Conservation (phyloP, 1,140 invertebrate species). For the Vollenhovia emeryi region DNA sequence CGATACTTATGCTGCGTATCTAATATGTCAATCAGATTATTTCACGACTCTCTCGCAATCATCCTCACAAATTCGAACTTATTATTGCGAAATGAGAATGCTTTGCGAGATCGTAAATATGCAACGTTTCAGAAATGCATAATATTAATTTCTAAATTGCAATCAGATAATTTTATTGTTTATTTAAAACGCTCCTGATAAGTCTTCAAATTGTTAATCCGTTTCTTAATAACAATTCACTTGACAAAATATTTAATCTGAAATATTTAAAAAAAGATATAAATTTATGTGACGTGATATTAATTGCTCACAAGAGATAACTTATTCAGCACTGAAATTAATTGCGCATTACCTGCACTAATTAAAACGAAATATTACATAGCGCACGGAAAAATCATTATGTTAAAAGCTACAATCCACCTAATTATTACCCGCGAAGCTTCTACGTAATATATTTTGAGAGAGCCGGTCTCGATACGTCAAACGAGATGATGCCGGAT, state of each 20-base stretch:
- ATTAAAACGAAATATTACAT: slow-evolving; percentile 5
- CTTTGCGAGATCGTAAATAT: too few species aligned
- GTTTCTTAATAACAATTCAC: neutral
- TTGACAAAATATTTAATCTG: neutral
- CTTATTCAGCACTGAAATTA: too few species aligned
- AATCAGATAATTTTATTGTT: neutral
- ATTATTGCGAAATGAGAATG: neutral
- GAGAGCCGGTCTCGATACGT: slow-evolving; percentile 58
- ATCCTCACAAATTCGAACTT: neutral
- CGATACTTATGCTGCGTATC: neutral
- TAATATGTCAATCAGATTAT: slow-evolving; percentile 32
- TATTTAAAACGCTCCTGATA: neutral
- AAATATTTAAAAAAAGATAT: neutral
- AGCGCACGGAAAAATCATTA: slow-evolving; percentile 15
- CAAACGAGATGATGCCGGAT: slow-evolving; percentile 50
- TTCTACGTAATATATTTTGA: slow-evolving; percentile 39
- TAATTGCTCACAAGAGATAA: slow-evolving; percentile 52
- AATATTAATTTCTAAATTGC: too few species aligned
- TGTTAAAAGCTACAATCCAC: slow-evolving; percentile 24
- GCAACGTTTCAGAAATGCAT: too few species aligned
- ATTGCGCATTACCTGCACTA: neutral
- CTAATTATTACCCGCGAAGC: slow-evolving; percentile 73
- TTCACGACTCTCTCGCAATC: neutral
- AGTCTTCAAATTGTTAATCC: neutral
- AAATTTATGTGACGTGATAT: too few species aligned